phyloP scores from a whole-genome alignment of 2,113 vertebrate genomes.

The Mungos mungo region DNA sequence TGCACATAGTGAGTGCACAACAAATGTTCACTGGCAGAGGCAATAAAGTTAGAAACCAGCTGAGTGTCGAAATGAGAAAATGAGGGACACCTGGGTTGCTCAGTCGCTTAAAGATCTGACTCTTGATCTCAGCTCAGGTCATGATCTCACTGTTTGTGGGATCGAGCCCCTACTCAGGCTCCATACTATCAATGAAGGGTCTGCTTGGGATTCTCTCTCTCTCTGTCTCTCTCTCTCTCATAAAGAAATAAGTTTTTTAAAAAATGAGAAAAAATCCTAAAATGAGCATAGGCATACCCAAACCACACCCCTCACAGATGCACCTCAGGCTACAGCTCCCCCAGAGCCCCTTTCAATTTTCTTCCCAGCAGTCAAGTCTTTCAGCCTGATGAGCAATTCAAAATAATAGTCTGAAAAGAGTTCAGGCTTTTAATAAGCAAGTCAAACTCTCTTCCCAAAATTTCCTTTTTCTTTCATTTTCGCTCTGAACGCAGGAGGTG shows the following conservation, averaged over 20 bases:
- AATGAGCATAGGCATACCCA: too few species aligned
- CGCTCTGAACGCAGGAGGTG: not conserved
- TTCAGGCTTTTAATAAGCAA: slow-evolving; percentile 23
- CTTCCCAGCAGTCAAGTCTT: not conserved
- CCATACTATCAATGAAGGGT: too few species aligned
- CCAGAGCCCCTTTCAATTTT: not conserved
- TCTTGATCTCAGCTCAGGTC: too few species aligned
- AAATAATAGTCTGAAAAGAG: slow-evolving; percentile 15
- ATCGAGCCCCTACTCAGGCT: too few species aligned
- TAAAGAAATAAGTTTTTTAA: too few species aligned
- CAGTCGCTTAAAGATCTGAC: too few species aligned
- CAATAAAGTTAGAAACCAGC: not conserved
- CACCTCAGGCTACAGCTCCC: not conserved
- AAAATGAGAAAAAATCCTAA: not conserved
- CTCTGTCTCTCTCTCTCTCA: too few species aligned
- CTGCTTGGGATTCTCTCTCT: too few species aligned
- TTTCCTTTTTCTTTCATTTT: slow-evolving; percentile 33
- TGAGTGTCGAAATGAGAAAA: not conserved
- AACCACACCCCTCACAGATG: not conserved
- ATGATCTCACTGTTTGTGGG: too few species aligned
- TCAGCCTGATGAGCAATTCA: not conserved
- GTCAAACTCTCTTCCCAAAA: not conserved
- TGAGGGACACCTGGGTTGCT: too few species aligned
- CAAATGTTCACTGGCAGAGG: not conserved
- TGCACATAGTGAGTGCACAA: not conserved